Conservation (phyloP, 1,140 invertebrate genomes). For the Drosophila willistoni region DNA sequence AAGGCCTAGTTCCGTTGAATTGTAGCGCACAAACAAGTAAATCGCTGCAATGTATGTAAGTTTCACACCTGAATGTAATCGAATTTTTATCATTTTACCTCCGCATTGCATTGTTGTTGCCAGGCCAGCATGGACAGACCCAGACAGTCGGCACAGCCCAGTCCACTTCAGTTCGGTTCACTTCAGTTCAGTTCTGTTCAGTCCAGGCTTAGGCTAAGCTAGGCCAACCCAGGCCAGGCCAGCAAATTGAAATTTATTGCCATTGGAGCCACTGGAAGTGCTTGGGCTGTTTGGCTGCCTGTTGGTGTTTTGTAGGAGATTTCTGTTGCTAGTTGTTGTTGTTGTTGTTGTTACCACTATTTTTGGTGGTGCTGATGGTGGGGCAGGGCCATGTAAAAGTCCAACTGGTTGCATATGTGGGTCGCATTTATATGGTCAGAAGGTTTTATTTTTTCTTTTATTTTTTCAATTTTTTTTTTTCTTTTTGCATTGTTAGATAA, state of each 20-base stretch:
- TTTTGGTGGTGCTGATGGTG: conserved; percentile 7
- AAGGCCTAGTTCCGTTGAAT: conserved; percentile 40
- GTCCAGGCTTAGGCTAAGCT: not conserved
- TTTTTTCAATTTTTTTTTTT: not conserved
- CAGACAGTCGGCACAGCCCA: conserved; percentile 26
- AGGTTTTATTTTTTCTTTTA: not conserved
- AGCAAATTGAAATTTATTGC: conserved; percentile 82
- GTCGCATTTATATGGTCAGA: conserved; percentile 64
- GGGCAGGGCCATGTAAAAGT: conserved; percentile 53
- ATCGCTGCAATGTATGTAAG: conserved; percentile 73
- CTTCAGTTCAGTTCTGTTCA: too few relatives aligned
- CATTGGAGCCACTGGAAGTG: conserved; percentile 74
- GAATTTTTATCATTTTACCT: conserved; percentile 81
- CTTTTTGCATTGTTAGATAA: conserved; percentile 45
- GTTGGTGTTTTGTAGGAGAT: conserved; percentile 12
- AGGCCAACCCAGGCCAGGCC: conserved; percentile 37
- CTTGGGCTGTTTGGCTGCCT: conserved; percentile 44
- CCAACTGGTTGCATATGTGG: conserved; percentile 77
- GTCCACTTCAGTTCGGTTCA: conserved; percentile 12
- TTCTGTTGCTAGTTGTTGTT: not conserved
- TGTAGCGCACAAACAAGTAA: conserved; percentile 71
- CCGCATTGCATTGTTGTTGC: conserved; percentile 80
- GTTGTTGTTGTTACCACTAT: conserved; percentile 10
- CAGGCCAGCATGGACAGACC: conserved; percentile 41
- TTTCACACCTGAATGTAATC: conserved; percentile 81